Base-by-base conservation (phyloP, 2,888 invertebrate genomes). In the Rhaphigaster nebulosa region DNA sequence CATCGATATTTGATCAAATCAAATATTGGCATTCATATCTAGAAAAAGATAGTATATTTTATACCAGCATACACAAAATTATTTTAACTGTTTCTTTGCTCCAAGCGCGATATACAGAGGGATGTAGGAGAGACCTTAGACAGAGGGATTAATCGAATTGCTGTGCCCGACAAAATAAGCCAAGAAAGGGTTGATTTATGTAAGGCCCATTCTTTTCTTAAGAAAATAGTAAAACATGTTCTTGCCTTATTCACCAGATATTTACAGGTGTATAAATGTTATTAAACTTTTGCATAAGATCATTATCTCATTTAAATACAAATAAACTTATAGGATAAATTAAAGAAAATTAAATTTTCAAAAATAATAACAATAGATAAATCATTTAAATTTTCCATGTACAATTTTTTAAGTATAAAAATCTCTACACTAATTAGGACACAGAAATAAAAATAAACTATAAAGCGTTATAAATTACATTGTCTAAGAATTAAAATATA, bases 291-390 rank as follows among this genome's bases (percentile, higher is more conserved):
- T 76, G 1, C n/a, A 29, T 29, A 65, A 65, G 29, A 29, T 76
- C 70, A 76, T 76, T 38, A 38, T 76, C 38, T 76, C 38, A 76
- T 38, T 20, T 38, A 76, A 76, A 76, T 76, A 76, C 4, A 38
- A 76, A 76, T 76, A 70, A 6, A 38, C 70, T 76, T 76, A 76
- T 38, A 8, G 5, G 70, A 38, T 38, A 34, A 76, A 38, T 38
- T 65, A 65, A 29, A 65, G 65, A 65, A 65, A 65, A 65, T 65
- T 76, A 76, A 76, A 76, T 76, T 76, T 76, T 76, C 70, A 34
- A 38, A 76, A 76, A 76, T 65, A 76, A 76, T 76, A 76, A 76
- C 70, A 76, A 76, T 10, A 76, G 34, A 76, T 76, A 76, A 38
- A 76, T 76, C 38, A 76, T 38, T 20, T 23, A 20, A 70, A 34